Base-by-base conservation (phyloP, 1,140 invertebrate species). In the Dysdera silvatica region DNA sequence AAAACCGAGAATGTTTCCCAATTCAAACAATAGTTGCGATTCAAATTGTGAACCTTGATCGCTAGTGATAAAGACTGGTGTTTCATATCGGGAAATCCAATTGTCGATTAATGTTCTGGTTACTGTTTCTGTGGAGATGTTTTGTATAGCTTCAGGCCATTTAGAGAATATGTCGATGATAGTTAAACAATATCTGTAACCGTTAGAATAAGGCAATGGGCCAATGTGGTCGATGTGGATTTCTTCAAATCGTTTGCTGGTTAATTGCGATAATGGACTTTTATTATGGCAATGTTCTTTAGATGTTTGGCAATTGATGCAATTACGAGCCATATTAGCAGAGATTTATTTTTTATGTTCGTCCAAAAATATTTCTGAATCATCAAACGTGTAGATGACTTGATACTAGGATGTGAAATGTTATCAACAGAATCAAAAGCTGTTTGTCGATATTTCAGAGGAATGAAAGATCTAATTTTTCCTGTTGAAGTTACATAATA, bases 111-210 rank as follows among this genome's bases (percentile, higher is more conserved):
- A n/a, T n/a, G 35, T 10, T 10, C 35, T 37, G n/a, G n/a, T 10
- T 37, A 10, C 8, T n/a, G 74, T 72, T 47, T 74, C 71, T 20
- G 77, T 72, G 12, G 71, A 37, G 60, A 72, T 74, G 0, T 78
- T 51, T 6, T 77, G 74, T 28, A 75, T 65, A 2, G 74, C 74
- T 68, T 80, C 78, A 0, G 72, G 73, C 72, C 70, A 80, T 16
- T 74, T 54, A 0, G 77, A 75, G 61, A 73, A 79, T 6, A 76
- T 60, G 55, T 80, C 75, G 7, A 79, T 74, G 12, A 72, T 70
- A 0, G 78, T 80, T 2, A 81, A 64, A 8, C 68, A 64, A 59
- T 80, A 80, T 14, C 28, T 48, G 48, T 61, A 71, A 18, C 71
- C 74, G 8, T 72, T 29, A 0, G 68, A 69, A 3, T 48, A 51